Percentiles rank a stretch among this genome's conserved stretches.
Evolutionary conservation across 2,888 invertebrate species (phyloP).

Genomic region (Tineola bisselliella): DNA sequence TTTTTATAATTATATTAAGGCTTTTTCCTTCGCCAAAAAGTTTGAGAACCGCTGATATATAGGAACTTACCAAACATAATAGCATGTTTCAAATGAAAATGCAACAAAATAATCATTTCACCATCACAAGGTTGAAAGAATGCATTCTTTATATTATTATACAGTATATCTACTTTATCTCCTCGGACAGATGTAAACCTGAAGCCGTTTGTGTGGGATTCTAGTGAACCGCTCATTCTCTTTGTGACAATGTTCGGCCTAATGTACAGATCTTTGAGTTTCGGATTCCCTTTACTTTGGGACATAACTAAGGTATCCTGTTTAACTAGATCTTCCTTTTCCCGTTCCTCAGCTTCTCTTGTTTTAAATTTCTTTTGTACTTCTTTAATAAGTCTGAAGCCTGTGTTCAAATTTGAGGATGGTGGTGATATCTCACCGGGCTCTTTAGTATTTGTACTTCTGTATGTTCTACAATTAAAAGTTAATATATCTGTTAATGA

Average conservation of each 20-base stretch:
- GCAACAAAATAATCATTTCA: slow-evolving; percentile 98
- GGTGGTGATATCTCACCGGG: slow-evolving; percentile 95
- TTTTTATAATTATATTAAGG: no score
- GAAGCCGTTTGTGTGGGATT: slow-evolving; percentile 96
- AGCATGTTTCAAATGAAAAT: slow-evolving; percentile 98
- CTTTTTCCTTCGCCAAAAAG: no score
- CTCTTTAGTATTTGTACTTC: slow-evolving; percentile 97
- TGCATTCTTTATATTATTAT: slow-evolving; percentile 99
- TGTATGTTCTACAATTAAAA: slow-evolving; percentile 78
- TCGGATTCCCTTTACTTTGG: slow-evolving; percentile 96
- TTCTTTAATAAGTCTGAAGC: slow-evolving; percentile 97
- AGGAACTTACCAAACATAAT: slow-evolving; percentile 90
- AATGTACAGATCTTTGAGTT: slow-evolving; percentile 96
- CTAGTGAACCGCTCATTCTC: slow-evolving; percentile 91
- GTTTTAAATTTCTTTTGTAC: slow-evolving; percentile 99
- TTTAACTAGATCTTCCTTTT: slow-evolving; percentile 98
- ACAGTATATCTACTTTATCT: slow-evolving; percentile 98
- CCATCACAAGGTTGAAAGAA: slow-evolving; percentile 99
- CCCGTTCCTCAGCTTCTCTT: slow-evolving; percentile 96
- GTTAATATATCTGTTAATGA: no score
- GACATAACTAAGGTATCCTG: slow-evolving; percentile 95
- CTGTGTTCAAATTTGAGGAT: slow-evolving; percentile 94
- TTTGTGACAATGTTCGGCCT: slow-evolving; percentile 98
- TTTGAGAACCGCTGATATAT: no score
- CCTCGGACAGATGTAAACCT: slow-evolving; percentile 98